Percentiles rank a stretch among this genome's conserved stretches.
Evolutionary conservation across 2,797 vertebrate species (phyloP).

Genomic region (Siniperca undulata): DNA sequence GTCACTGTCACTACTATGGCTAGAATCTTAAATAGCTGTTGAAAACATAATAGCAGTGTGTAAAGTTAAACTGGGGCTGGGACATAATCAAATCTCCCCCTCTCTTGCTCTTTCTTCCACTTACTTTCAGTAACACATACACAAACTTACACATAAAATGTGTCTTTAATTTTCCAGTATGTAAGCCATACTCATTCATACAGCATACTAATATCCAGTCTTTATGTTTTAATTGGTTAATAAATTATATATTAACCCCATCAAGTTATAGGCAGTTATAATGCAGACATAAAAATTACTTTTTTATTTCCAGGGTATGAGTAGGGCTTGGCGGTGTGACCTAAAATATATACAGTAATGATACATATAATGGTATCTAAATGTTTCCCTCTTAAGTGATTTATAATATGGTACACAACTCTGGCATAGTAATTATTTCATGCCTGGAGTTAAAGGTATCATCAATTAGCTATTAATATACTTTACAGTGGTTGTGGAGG

Average conservation of each 20-base stretch:
- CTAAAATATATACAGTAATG: slow-evolving; percentile 33
- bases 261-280: slow-evolving; percentile 7
- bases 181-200: slow-evolving; percentile 12
- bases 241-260: slow-evolving; percentile 26
- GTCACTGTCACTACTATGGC: slow-evolving; percentile 32
- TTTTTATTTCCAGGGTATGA: slow-evolving; percentile 28
- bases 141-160: not conserved
- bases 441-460: slow-evolving; percentile 40
- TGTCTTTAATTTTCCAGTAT: slow-evolving; percentile 4
- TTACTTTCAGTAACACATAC: slow-evolving; percentile 2
- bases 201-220: not conserved
- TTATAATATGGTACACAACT: slow-evolving; percentile 16
- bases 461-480: slow-evolving; percentile 48
- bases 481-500: slow-evolving; percentile 30
- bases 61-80: slow-evolving; percentile 17
- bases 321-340: slow-evolving; percentile 15
- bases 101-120: slow-evolving; percentile 8
- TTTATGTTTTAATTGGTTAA: slow-evolving; percentile 32
- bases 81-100: slow-evolving; percentile 12
- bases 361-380: slow-evolving; percentile 19
- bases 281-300: slow-evolving; percentile 2
- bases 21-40: slow-evolving; percentile 42
- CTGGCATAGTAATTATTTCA: slow-evolving; percentile 32
- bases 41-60: slow-evolving; percentile 48
- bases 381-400: slow-evolving; percentile 25